phyloP scores from a whole-genome alignment of 2,797 vertebrate genomes.

The Hoplostethus mediterraneus region DNA sequence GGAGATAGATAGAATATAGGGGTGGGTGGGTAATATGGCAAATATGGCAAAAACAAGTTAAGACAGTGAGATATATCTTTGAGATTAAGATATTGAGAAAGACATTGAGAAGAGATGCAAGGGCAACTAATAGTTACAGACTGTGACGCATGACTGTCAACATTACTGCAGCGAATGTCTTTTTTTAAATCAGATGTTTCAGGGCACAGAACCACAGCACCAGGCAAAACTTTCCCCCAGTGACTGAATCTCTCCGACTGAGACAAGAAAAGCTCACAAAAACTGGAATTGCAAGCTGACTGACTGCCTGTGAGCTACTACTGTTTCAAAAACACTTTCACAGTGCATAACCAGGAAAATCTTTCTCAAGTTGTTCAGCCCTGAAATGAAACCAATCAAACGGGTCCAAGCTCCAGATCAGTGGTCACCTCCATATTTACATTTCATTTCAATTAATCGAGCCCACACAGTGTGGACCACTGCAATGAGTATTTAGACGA shows the following conservation, averaged over 20 bases:
- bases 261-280: neutral
- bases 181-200: too few relatives aligned
- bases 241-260: neutral
- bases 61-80: too few relatives aligned
- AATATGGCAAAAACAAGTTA: too few relatives aligned
- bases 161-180: too few relatives aligned
- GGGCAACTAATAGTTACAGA: too few relatives aligned
- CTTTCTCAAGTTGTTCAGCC: neutral
- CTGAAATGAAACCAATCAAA: neutral
- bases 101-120: too few relatives aligned
- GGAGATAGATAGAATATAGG: neutral
- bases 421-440: neutral
- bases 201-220: too few relatives aligned
- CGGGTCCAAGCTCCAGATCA: neutral
- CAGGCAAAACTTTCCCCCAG: neutral
- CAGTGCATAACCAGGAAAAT: neutral
- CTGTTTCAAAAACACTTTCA: neutral
- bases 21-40: neutral
- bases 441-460: slow-evolving; percentile 23
- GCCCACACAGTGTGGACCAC: slow-evolving; percentile 1
- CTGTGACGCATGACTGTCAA: too few relatives aligned
- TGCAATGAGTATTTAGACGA: neutral
- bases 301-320: neutral
- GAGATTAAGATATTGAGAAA: too few relatives aligned
- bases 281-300: neutral